A percentile compares a stretch with the other conserved stretches of the same genome.
Conservation (phyloP, 2,888 invertebrate genomes). For the Chelonus formosanus region DNA sequence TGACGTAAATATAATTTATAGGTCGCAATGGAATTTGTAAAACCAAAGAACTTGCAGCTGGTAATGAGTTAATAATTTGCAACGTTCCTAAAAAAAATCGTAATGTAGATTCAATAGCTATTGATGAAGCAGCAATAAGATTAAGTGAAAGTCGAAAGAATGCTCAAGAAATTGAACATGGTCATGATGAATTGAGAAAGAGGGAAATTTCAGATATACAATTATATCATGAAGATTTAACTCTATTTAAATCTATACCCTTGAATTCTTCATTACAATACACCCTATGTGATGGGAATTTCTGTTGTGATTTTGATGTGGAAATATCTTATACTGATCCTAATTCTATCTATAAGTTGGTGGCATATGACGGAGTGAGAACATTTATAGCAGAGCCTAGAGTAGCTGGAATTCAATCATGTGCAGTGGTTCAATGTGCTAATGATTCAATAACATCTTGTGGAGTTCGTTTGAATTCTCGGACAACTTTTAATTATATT, state of each 20-base stretch:
- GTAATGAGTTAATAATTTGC: constrained; percentile 44
- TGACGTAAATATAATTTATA: constrained; percentile 13
- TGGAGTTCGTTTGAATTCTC: constrained; percentile 35
- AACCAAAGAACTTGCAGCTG: constrained; percentile 38
- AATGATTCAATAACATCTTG: constrained; percentile 53
- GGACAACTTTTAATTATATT: constrained; percentile 41
- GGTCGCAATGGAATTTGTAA: constrained; percentile 54
- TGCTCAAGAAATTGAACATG: not conserved
- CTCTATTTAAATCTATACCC: constrained; percentile 26
- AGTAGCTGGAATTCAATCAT: constrained; percentile 49
- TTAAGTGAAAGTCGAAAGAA: not conserved
- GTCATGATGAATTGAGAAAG: constrained; percentile 24
- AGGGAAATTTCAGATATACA: constrained; percentile 14
- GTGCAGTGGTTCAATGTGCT: constrained; percentile 56
- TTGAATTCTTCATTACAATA: constrained; percentile 31
- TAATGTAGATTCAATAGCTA: not conserved
- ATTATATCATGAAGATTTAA: constrained; percentile 28
- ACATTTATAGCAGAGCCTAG: constrained; percentile 35
- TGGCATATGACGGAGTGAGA: constrained; percentile 54
- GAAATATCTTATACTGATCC: constrained; percentile 35
- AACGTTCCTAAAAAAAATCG: constrained; percentile 47
- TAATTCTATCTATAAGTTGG: constrained; percentile 51
- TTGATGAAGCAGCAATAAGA: constrained; percentile 3
- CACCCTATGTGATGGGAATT: constrained; percentile 42
- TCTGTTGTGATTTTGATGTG: constrained; percentile 52